Evolutionary conservation across 2,797 vertebrate species (phyloP).

Genomic region (Siniperca obscura): DNA sequence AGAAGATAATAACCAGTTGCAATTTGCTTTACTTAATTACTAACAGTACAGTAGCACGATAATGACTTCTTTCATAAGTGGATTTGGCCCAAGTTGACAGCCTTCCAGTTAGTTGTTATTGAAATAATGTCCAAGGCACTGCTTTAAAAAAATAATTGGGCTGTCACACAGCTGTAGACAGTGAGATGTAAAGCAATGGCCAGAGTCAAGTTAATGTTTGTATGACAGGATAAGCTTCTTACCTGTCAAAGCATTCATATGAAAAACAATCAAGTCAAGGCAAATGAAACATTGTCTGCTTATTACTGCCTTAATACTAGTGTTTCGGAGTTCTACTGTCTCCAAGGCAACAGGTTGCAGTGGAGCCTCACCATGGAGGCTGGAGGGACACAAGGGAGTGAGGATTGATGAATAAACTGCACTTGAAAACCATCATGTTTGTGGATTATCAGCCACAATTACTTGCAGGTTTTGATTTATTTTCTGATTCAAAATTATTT

Average conservation of each 20-base stretch:
- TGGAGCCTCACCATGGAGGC: slow-evolving; percentile 23
- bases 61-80: slow-evolving; percentile 63
- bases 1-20: slow-evolving; percentile 67
- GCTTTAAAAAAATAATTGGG: slow-evolving; percentile 52
- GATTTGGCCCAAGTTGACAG: slow-evolving; percentile 59
- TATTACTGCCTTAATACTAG: slow-evolving; percentile 31
- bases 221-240: slow-evolving; percentile 65
- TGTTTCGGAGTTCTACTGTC: slow-evolving; percentile 64
- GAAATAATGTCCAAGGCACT: slow-evolving; percentile 46
- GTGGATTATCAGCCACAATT: slow-evolving; percentile 41
- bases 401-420: slow-evolving; percentile 51
- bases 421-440: slow-evolving; percentile 48
- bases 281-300: slow-evolving; percentile 51
- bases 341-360: slow-evolving; percentile 80
- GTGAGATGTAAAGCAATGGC: slow-evolving; percentile 23
- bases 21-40: slow-evolving; percentile 75
- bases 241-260: slow-evolving; percentile 54
- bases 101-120: slow-evolving; percentile 46
- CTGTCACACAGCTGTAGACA: slow-evolving; percentile 30
- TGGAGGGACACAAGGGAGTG: slow-evolving; percentile 30
- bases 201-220: slow-evolving; percentile 48
- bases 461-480: slow-evolving; percentile 55
- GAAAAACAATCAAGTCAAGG: slow-evolving; percentile 61
- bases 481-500: slow-evolving; percentile 38
- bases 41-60: slow-evolving; percentile 45